These are phyloP conservation scores for Vipera ursinii DNA, from an alignment of 2,797 vertebrate species.

Conservation along the genomic window DNA sequence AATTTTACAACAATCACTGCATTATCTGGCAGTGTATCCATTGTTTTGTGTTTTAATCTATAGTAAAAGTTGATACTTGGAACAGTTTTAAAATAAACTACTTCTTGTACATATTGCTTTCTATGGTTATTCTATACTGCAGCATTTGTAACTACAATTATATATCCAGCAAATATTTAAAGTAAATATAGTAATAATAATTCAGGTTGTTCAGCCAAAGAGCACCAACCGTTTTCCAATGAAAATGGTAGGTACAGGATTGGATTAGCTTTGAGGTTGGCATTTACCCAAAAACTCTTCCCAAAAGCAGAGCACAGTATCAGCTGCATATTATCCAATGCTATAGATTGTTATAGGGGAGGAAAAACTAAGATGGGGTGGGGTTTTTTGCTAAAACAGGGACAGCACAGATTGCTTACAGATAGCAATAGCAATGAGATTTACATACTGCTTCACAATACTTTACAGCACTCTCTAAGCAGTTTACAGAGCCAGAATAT, in stretches of 20 bases:
- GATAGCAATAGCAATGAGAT: background rate
- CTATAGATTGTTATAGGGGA: background rate
- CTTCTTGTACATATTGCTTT: slow-evolving; percentile 59
- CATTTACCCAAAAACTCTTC: background rate
- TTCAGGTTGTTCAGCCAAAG: background rate
- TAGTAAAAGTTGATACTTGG: slow-evolving; percentile 42
- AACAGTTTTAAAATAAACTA: slow-evolving; percentile 28
- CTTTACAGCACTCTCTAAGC: background rate
- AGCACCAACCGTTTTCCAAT: background rate
- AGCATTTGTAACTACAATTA: slow-evolving; percentile 49
- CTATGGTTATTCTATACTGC: slow-evolving; percentile 36
- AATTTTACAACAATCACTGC: slow-evolving; percentile 43
- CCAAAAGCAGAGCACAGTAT: background rate
- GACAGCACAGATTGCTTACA: background rate
- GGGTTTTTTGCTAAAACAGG: background rate
- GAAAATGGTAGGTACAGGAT: background rate
- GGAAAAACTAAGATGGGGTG: background rate
- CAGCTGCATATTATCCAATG: background rate
- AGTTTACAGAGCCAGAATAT: background rate
- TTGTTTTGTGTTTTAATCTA: slow-evolving; percentile 51
- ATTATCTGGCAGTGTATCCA: slow-evolving; percentile 46
- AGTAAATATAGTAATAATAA: slow-evolving; percentile 36
- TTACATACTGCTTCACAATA: background rate
- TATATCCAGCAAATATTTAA: slow-evolving; percentile 52
- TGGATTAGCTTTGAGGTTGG: background rate